Evolutionary conservation across 2,888 invertebrate species (phyloP), one percentile per base, ranked within the genome.

Genomic region (Scaptomyza tumidula): DNA sequence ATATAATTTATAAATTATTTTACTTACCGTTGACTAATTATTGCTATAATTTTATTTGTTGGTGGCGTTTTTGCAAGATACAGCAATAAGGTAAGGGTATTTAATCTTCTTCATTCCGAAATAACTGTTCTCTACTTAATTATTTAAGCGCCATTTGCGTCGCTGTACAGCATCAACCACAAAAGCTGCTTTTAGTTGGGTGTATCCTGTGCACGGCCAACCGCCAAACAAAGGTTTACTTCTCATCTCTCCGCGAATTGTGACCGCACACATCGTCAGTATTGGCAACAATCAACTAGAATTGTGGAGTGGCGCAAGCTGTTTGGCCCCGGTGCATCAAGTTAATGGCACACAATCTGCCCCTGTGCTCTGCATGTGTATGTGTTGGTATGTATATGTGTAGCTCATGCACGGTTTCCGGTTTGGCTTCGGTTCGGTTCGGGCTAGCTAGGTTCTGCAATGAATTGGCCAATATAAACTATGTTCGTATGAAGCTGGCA

Each of bases 401-500:
- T 37, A 52, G 24, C 7, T n/a, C n/a, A 50, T 9, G n/a, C 33
- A 24, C 7, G 10, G 50, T 37, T 50, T 35, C 61, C 44, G 44
- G 69, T 48, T 77, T 67, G 61, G 50, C 19, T 35, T 35, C 6
- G 31, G 35, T 29, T 35, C 53, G 48, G 49, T 14, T 41, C 27
- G 46, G 11, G 75, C 19, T 19, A 19, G 19, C 19, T 78, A 76
- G 79, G 75, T 80, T 75, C 89, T 90, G 90, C 75, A 81, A 80
- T 88, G 77, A 89, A 90, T 90, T 89, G 90, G 86, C 81, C 78
- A 85, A 88, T 89, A 79, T 80, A 78, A 84, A 81, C 71, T 78
- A 78, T 71, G 67, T 33, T 35, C 13, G 24, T 57, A 62, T 35
- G 50, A 57, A 57, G 16, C 61, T 43, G 59, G 37, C 35, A 61